Evolutionary conservation across 2,797 vertebrate species (phyloP), one percentile per base, ranked within the genome.

Genomic region (Corythornis leucogaster): DNA sequence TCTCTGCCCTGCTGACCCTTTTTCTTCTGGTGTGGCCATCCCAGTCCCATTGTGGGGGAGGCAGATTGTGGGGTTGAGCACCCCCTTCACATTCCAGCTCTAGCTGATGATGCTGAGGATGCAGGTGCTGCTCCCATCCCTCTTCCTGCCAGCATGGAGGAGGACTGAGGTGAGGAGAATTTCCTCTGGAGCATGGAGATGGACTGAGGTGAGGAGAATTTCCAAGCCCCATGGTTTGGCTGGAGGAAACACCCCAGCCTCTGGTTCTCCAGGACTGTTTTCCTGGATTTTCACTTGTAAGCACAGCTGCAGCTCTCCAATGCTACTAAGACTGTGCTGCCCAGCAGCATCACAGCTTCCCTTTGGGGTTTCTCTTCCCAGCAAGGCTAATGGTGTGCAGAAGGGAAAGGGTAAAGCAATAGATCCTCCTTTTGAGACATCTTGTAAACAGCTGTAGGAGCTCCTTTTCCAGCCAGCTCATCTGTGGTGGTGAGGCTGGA

Each of bases 361-460:
- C 2, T 35, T 69, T 8, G 38, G 9, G 22, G 24, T 12, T 40
- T 38, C 4, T 15, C 54, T 24, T 40, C n/a, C 43, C 30, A 62
- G 68, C 13, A 14, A 66, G 35, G 40, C 8, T 4, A 58, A 43
- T 22, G 64, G 33, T 87, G 30, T 18, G n/a, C 53, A 80, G 86
- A 57, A 85, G 14, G 42, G 87, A 85, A 92, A 67, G 81, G 64
- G 93, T 90, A 43, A 92, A 93, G 85, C 66, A 87, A 70, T 82
- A 80, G 51, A 71, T 90, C 54, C 77, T 1, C 3, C 53, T 83
- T 90, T 57, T 89, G 71, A 77, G 85, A 92, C 94, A 94, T 96
- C 87, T 95, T 97, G 96, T 93, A 89, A 92, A 92, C 94, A 96
- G 92, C 94, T 96, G 95, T 78, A 89, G 95, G 92, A 79, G 82